Conservation (phyloP, 1,140 invertebrate genomes). For the Chironomus striatipennis region DNA sequence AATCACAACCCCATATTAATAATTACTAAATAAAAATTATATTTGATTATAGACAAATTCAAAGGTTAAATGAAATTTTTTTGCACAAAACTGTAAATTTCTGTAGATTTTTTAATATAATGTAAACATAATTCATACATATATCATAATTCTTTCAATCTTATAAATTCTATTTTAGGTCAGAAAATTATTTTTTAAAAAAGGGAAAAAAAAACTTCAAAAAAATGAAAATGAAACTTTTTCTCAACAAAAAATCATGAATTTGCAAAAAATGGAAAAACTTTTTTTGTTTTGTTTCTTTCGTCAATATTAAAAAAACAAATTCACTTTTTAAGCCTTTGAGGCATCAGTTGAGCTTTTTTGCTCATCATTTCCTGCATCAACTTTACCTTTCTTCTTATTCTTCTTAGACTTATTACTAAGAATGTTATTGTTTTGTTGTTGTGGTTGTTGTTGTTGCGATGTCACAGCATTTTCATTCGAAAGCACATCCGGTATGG, state of each 20-base stretch:
- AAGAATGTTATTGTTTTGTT: neutral
- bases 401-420: neutral
- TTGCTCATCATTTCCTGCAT: neutral
- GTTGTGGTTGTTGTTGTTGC: neutral
- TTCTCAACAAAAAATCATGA: neutral
- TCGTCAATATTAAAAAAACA: neutral
- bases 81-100: too few species aligned
- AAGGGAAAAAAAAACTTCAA: too few species aligned
- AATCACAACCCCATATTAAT: too few species aligned
- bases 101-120: too few species aligned
- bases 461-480: neutral
- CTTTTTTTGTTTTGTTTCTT: slow-evolving; percentile 12
- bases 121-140: too few species aligned
- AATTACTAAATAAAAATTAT: too few species aligned
- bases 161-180: too few species aligned
- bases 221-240: too few species aligned
- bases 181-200: too few species aligned
- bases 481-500: neutral
- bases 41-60: too few species aligned
- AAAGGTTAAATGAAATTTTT: too few species aligned
- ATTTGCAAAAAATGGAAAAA: neutral
- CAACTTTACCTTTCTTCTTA: slow-evolving; percentile 17
- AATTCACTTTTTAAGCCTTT: neutral
- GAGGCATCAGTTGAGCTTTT: neutral
- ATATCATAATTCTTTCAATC: too few species aligned